Conservation (phyloP, 2,888 invertebrate species). For the Agrochola macilenta region DNA sequence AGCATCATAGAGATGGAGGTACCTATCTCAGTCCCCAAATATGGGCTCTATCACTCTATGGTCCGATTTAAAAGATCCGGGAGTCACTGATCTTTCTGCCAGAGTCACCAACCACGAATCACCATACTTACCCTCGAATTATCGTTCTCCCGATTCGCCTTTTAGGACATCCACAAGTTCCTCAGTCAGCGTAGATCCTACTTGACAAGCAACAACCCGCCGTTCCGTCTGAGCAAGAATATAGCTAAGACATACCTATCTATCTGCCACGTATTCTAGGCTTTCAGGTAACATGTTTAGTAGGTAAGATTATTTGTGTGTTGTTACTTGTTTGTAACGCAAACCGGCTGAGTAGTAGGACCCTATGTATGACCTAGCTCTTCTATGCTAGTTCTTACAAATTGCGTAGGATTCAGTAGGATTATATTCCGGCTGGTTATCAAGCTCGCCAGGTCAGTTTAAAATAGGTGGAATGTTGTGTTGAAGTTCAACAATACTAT, state of each 20-base stretch:
- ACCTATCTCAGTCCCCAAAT: constrained; percentile 1
- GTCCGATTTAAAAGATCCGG: background rate
- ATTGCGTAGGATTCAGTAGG: background rate
- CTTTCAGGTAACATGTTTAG: background rate
- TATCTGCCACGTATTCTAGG: constrained; percentile 1
- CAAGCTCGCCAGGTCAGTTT: background rate
- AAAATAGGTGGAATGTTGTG: constrained; percentile 1
- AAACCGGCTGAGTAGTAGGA: background rate
- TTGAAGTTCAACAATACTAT: constrained; percentile 16
- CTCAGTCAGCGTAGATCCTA: background rate
- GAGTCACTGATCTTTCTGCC: background rate
- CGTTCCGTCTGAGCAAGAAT: too few species aligned
- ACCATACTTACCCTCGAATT: background rate
- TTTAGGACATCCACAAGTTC: background rate
- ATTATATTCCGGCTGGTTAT: constrained; percentile 2
- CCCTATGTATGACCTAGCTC: background rate
- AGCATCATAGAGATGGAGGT: background rate
- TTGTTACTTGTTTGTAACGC: constrained; percentile 9
- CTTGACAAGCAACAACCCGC: constrained; percentile 7
- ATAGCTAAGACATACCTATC: background rate
- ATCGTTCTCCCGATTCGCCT: background rate
- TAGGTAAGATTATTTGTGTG: background rate
- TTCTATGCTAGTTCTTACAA: background rate
- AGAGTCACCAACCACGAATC: background rate
- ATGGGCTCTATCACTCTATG: background rate